Base-by-base conservation (phyloP, 2,113 vertebrate genomes). In the Alligator sinensis region DNA sequence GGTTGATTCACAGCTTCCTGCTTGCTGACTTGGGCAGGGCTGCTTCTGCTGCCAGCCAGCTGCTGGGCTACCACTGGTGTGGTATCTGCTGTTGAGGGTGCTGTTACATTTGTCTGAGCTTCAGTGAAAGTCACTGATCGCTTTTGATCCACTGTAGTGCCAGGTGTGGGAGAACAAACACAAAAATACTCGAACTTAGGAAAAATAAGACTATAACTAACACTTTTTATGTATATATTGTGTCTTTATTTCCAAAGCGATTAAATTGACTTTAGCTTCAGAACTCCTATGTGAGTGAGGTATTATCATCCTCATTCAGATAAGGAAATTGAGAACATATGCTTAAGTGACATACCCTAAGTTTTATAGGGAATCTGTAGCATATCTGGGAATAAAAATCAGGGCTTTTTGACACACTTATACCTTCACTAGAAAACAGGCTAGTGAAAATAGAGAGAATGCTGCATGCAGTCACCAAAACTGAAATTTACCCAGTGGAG, bases 41-140 rank as follows among this genome's bases (percentile, higher is more conserved):
- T 97, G 95, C 95, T 80, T 61, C 0, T 55, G 93, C 96, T 89
- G 75, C 97, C 95, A 89, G 94, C 90, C 30, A 70, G 96, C 54
- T 82, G 86, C 63, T 90, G 96, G 24, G 72, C 70, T 63, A 63
- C 27, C 2, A 91, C 54, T 5, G 95, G 92, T 0, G 91, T 86
- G 0, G 84, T 24, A 6, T 96, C 97, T 34, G 87, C 84, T 6
- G 89, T 12, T 16, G 94, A 77, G 28, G 78, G 12, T 1, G 97
- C 16, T 11, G 92, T 7, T 64, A 95, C 91, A 91, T 96, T 98
- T 0, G 96, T 91, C 93, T 98, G 98, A 27, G 93, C 97, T 96
- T 99, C 99, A 1, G 98, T 99, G 95, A 99, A 99, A 75, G 99
- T 99, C 87, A 99, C 99, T 2, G 98, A 99, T 79, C 99, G 98